Evolutionary conservation across 2,113 vertebrate genomes (phyloP).

Genomic region (Alectura lathami): DNA sequence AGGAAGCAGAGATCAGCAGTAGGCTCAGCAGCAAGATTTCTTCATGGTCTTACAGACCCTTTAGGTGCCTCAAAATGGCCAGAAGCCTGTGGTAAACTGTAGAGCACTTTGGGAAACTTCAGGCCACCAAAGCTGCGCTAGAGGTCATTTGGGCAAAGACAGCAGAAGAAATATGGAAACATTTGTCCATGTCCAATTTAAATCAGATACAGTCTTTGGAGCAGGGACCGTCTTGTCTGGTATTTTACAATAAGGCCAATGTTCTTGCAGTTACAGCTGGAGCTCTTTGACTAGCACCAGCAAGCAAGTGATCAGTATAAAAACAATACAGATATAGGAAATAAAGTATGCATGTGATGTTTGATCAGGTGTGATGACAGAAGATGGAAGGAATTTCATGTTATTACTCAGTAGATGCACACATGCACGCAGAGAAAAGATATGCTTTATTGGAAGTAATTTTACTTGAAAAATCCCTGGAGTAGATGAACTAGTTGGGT

Average conservation of each 20-base stretch:
- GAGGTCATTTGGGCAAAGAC: not conserved
- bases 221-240: not conserved
- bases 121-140: not conserved
- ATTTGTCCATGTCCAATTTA: not conserved
- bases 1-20: not conserved
- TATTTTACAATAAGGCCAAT: not conserved
- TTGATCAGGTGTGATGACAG: slow-evolving; percentile 17
- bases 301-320: not conserved
- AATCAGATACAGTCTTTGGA: not conserved
- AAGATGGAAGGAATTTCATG: not conserved
- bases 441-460: not conserved
- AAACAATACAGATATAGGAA: slow-evolving; percentile 19
- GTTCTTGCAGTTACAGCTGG: not conserved
- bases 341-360: not conserved
- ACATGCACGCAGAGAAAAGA: not conserved
- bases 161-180: not conserved
- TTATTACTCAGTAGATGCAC: not conserved
- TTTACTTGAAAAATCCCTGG: not conserved
- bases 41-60: not conserved
- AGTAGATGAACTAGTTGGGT: not conserved
- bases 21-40: not conserved
- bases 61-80: not conserved
- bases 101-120: not conserved
- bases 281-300: slow-evolving; percentile 1
- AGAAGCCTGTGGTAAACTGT: not conserved